Evolutionary conservation across 92 coral and sea anemone species (phyloP).

Genomic region (Phymanthus crucifer): DNA sequence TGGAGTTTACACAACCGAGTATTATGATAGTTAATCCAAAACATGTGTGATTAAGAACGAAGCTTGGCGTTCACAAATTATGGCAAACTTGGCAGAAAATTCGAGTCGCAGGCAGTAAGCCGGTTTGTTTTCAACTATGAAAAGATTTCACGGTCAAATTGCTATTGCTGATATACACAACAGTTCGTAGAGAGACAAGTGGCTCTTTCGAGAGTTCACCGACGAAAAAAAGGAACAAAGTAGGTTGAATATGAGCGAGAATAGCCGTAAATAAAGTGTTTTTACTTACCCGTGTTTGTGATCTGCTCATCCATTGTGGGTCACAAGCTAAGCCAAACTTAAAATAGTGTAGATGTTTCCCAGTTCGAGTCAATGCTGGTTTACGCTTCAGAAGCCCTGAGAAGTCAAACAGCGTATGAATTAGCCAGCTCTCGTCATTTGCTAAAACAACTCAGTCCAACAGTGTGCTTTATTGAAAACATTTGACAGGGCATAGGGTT

Average conservation of each 20-base stretch:
- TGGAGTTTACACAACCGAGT: neutral
- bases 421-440: constrained; percentile 75
- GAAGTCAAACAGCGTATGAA: constrained; percentile 56
- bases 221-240: neutral
- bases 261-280: neutral
- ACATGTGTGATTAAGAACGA: neutral
- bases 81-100: neutral
- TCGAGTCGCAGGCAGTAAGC: neutral
- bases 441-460: constrained; percentile 77
- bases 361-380: constrained; percentile 17
- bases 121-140: neutral
- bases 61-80: neutral
- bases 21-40: neutral
- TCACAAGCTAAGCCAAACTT: neutral
- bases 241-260: neutral
- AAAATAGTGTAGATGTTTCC: neutral
- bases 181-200: neutral
- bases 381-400: constrained; percentile 23
- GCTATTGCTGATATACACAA: neutral
- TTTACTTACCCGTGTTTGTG: constrained; percentile 41
- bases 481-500: constrained; percentile 83
- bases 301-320: constrained; percentile 51
- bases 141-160: constrained; percentile 13
- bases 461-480: constrained; percentile 87
- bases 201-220: neutral